Evolutionary conservation across 37 sponge, comb jelly and placozoan species (phyloP), one percentile per base, ranked within the genome.

Genomic region (Beroe forskalii): DNA sequence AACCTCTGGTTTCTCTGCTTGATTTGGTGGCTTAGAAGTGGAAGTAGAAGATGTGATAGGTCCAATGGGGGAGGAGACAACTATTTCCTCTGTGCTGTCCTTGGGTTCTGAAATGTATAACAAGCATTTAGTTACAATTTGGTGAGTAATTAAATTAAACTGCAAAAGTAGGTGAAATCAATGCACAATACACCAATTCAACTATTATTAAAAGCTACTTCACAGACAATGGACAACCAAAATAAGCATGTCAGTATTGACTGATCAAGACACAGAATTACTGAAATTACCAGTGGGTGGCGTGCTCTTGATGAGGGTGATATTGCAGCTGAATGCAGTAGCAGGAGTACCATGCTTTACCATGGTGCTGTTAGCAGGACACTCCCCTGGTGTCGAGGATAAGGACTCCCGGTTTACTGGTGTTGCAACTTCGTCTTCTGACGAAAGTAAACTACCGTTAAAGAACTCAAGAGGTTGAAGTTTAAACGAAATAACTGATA

Each of bases 351-450:
- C 44, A 44, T 43, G 86, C 22, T 44, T 22, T 48, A 80, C 48
- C 86, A 80, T 80, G 55, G 86, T 80, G 55, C 86, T 80, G 31
- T 80, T 80, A 9, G 86, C 86, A n/a, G 72, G 72, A 33, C 27
- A 69, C 72, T 69, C 72, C 14, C 12, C 39, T 32, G 43, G 86
- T 6, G 86, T 41, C n/a, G 55, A 48, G 20, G 55, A 48, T 17
- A 48, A 12, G 55, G 12, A 48, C 6, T 48, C 55, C 12, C 6
- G 55, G 17, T 69, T 69, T 3, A 33, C 35, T 69, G 72, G 72
- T 2, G 72, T 69, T 33, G 72, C 72, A 36, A 36, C 32, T 4
- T 69, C 72, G 1, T 69, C 35, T 27, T 69, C 72, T 69, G 72
- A 69, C 0, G 36, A 36, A 69, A 69, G 20, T 63, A n/a, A n/a